Base-by-base conservation (phyloP, 2,113 vertebrate species). In the Pluvianellus socialis region DNA sequence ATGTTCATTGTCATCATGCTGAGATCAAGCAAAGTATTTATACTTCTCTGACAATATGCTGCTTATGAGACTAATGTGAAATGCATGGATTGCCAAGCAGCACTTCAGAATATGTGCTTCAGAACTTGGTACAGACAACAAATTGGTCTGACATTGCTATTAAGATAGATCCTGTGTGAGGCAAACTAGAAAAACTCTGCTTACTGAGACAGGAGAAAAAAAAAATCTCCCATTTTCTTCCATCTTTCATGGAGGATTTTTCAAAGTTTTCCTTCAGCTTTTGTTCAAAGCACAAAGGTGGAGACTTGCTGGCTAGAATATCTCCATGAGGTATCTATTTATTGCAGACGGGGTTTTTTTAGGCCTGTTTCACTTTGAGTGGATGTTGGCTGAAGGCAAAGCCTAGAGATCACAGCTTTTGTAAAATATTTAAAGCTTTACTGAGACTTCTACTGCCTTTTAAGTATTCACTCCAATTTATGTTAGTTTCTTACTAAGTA, bases 391-490 rank as follows among this genome's bases (percentile, higher is more conserved):
- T 90, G 80, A 88, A 94, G 53, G 56, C 40, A 95, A 91, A 92
- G 53, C 53, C n/a, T 82, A 44, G 0, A 8, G 84, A 94, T 85
- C 77, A 58, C 32, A 91, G 86, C 42, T 91, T 95, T 92, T 93
- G 35, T 81, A 74, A 94, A 96, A 91, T 66, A 77, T 85, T 93
- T 90, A 90, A 96, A 88, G 86, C 65, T 74, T 93, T 80, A 61
- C 75, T 86, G 74, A 83, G 75, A 53, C 18, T 88, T 81, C 53
- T 49, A 45, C 19, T 68, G 61, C 47, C 53, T 97, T 97, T 97
- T 40, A 94, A 92, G 40, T 89, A 77, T 91, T 85, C 18, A 47
- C 33, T 97, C 73, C 86, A 94, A 89, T 95, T 89, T 89, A 27
- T 81, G 14, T 95, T 81, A 68, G 13, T 62, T 95, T 88, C 76